Evolutionary conservation across 1,140 invertebrate species (phyloP).

Genomic region (Theocolax elegans): DNA sequence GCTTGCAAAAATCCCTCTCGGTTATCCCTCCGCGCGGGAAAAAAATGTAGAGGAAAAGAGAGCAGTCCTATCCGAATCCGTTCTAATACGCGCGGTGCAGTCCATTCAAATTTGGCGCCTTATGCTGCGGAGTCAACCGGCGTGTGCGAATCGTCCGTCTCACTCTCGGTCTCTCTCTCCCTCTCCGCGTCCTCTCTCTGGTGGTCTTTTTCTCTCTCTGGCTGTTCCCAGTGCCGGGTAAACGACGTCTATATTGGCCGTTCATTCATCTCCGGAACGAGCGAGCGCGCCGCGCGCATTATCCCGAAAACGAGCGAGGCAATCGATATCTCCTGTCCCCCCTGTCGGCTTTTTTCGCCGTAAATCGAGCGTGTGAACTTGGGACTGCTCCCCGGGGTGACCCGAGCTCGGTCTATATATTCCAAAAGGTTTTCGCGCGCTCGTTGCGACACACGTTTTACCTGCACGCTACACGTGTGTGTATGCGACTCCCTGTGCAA

Average conservation of each 20-base stretch:
- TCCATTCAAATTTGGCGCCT: constrained; percentile 28
- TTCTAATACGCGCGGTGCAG: too few species aligned
- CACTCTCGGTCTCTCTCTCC: background rate
- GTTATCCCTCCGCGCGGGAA: background rate
- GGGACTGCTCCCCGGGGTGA: constrained; percentile 51
- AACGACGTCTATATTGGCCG: background rate
- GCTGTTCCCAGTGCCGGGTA: background rate
- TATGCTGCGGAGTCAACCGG: too few species aligned
- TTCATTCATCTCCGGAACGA: constrained; percentile 41
- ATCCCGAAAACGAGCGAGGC: constrained; percentile 28
- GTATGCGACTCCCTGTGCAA: background rate
- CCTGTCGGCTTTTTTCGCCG: constrained; percentile 33
- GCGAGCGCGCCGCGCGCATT: constrained; percentile 32
- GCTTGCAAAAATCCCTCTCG: background rate
- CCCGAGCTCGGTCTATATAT: constrained; percentile 3
- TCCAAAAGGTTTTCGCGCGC: background rate
- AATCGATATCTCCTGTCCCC: constrained; percentile 33
- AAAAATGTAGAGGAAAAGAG: too few species aligned
- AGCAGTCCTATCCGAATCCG: too few species aligned
- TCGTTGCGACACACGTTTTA: constrained; percentile 5
- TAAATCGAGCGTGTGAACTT: constrained; percentile 55
- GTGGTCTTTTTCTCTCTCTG: background rate
- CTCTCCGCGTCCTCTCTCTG: too few species aligned
- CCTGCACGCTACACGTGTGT: background rate
- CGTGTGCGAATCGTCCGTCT: background rate